These are phyloP conservation scores for Thalassaphorura encarpata DNA, from an alignment of 1,140 invertebrate genomes.

Conservation along the genomic window DNA sequence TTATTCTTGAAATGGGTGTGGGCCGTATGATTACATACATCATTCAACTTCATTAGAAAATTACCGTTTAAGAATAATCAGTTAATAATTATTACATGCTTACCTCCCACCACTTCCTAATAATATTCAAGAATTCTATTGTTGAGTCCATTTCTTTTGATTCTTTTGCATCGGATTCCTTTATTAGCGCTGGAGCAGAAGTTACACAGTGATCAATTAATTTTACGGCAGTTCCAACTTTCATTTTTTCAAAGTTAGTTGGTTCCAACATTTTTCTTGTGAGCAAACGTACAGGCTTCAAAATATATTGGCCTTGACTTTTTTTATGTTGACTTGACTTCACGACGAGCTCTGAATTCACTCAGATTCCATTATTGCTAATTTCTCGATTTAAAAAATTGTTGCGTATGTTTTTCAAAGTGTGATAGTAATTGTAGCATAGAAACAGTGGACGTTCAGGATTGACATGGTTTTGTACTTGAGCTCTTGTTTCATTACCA, in stretches of 20 bases:
- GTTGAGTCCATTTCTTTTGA: background rate
- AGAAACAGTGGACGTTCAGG: no score
- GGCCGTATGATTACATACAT: background rate
- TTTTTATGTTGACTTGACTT: no score
- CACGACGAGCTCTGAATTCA: no score
- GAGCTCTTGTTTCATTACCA: no score
- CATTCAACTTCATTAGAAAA: background rate
- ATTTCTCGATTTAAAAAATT: constrained; percentile 7
- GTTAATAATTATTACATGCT: background rate
- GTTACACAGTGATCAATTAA: background rate
- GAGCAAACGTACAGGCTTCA: constrained; percentile 1
- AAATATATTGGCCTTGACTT: background rate
- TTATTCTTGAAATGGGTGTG: background rate
- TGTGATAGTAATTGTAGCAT: constrained; percentile 22
- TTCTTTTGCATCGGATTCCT: background rate
- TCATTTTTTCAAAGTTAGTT: constrained; percentile 11
- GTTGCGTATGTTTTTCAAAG: constrained; percentile 24
- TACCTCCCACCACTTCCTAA: constrained; percentile 9
- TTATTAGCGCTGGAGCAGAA: background rate
- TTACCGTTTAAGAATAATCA: background rate
- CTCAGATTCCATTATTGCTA: background rate
- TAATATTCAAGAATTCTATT: background rate
- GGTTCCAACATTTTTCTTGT: constrained; percentile 8
- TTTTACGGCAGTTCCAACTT: constrained; percentile 1
- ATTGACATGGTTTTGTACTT: no score